Evolutionary conservation across 2,888 invertebrate genomes (phyloP), one percentile per base, ranked within the genome.

Genomic region (Rambutsinella grinnellia): DNA sequence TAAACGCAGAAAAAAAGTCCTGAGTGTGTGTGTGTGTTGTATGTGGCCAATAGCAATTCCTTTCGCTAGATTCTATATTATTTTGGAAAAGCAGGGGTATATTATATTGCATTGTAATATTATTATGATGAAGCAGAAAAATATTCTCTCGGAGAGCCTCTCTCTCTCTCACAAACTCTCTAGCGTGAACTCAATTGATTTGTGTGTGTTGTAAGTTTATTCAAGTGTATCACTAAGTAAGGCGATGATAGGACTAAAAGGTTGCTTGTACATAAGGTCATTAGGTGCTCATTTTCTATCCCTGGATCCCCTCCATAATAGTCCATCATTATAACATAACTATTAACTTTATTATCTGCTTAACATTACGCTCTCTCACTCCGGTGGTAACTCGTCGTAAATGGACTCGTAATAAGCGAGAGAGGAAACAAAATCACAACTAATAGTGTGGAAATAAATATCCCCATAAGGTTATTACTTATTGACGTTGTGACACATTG

Each of bases 181-280:
- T 54, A 54, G 63, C 58, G 19, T 53, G 76, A 76, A 76, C 76
- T 76, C 76, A 76, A 76, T 76, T 76, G 76, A 76, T 76, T 76
- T 76, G 76, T 76, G 76, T 76, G 67, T 67, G 76, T 36, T 36
- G 62, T 54, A 76, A 76, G 76, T 76, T 68, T 76, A 76, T 76
- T 76, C 76, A 76, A 76, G 76, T 76, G 76, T 69, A 76, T 69
- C 69, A 58, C 75, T 68, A 68, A 75, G 67, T 68, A 75, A 68
- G 51, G 75, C 56, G 68, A 75, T 75, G 75, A 75, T 75, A 62
- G 62, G 68, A 63, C 76, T 69, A 63, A 67, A 63, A 69, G 69
- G 69, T 63, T 68, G 49, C 57, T 49, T 63, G 57, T 63, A 69
- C 76, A 76, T 76, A 76, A 76, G 69, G 76, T 76, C 69, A 76